Evolutionary conservation across 2,797 vertebrate species (phyloP).

Genomic region (Myiothlypis chrysogaster): DNA sequence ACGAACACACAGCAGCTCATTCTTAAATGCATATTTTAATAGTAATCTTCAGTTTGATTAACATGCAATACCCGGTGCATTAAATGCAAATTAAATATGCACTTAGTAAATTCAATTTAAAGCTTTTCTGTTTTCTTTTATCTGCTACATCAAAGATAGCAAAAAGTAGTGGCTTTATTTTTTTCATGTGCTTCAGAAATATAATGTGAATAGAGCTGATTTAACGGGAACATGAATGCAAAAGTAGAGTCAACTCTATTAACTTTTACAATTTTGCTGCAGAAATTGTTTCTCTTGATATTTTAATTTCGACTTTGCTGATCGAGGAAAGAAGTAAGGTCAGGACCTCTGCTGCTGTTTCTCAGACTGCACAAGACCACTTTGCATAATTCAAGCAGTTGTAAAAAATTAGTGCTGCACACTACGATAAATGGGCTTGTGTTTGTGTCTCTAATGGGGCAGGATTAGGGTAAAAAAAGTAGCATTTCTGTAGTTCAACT

Average conservation of each 20-base stretch:
- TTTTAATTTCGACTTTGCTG: conserved; percentile 49
- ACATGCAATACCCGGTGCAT: not conserved
- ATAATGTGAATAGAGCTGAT: not conserved
- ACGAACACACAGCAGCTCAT: not conserved
- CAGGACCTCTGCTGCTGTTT: not conserved
- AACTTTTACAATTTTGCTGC: conserved; percentile 41
- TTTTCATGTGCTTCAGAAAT: not conserved
- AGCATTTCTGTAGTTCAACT: not conserved
- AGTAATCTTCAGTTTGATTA: not conserved
- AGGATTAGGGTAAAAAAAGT: not conserved
- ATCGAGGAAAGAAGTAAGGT: not conserved
- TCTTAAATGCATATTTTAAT: conserved; percentile 7
- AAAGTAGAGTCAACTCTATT: conserved; percentile 49
- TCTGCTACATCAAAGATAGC: conserved; percentile 40
- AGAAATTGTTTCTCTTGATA: conserved; percentile 44
- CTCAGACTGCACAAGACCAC: not conserved
- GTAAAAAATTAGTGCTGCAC: not conserved
- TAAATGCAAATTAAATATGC: conserved; percentile 33
- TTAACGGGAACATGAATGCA: conserved; percentile 20
- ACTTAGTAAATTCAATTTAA: conserved; percentile 38
- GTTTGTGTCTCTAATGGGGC: not conserved
- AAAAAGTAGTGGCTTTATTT: not conserved
- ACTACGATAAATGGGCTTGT: not conserved
- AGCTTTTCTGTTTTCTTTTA: conserved; percentile 53
- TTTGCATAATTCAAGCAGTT: not conserved